Percentiles rank a stretch among this genome's conserved stretches.
Evolutionary conservation across 2,797 vertebrate genomes (phyloP).

Genomic region (Petrocephalus sullivani): DNA sequence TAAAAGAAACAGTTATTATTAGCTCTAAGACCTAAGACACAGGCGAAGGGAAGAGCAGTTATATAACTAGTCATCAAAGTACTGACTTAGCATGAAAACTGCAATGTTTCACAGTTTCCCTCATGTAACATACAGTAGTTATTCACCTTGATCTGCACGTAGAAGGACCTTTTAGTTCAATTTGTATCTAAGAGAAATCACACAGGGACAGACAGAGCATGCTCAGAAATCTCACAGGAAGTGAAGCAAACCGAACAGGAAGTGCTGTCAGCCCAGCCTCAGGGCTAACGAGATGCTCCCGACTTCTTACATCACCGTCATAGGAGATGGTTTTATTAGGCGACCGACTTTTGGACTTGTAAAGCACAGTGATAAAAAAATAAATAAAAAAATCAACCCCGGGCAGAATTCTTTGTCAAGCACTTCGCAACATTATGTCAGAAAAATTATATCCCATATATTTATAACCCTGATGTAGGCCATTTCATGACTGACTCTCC

Average conservation of each 20-base stretch:
- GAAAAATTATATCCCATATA: neutral
- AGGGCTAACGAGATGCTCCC: neutral
- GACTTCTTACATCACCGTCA: neutral
- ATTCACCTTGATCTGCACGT: neutral
- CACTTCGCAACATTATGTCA: neutral
- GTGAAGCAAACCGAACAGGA: neutral
- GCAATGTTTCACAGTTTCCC: neutral
- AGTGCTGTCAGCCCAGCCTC: neutral
- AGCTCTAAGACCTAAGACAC: constrained; percentile 24
- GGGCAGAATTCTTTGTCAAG: neutral
- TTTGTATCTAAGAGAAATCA: neutral
- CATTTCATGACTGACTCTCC: neutral
- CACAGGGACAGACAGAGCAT: neutral
- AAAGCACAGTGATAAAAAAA: neutral
- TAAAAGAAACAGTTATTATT: constrained; percentile 52
- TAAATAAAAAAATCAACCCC: too few relatives aligned
- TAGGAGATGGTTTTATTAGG: neutral
- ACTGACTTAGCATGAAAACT: neutral
- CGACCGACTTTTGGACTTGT: neutral
- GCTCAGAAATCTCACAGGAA: neutral
- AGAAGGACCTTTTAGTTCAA: neutral
- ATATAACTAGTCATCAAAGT: neutral
- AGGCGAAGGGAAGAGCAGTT: neutral
- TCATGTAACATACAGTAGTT: neutral
- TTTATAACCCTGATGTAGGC: neutral